phyloP scores from a whole-genome alignment of 2,888 invertebrate species.

The Liodrosophila aerea region DNA sequence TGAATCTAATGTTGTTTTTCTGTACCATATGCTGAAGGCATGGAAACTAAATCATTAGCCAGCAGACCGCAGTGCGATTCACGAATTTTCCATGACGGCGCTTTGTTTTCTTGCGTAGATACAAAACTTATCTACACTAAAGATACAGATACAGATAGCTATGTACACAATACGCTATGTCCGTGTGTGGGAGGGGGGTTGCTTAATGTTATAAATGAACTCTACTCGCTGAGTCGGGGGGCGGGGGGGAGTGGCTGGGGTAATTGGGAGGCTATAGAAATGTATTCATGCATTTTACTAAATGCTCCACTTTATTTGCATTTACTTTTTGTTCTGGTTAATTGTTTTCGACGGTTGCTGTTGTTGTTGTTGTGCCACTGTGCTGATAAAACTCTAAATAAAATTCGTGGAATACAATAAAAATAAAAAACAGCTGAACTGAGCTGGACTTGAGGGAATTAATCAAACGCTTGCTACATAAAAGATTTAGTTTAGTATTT shows the following conservation, averaged over 20 bases:
- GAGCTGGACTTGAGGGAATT: slow-evolving; percentile 21
- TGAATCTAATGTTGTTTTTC: slow-evolving; percentile 25
- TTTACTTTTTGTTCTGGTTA: slow-evolving; percentile 51
- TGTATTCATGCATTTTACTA: slow-evolving; percentile 42
- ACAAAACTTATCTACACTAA: slow-evolving; percentile 39
- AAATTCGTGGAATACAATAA: slow-evolving; percentile 14
- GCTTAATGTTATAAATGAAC: not conserved
- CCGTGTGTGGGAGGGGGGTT: not conserved
- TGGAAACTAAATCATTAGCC: slow-evolving; percentile 35
- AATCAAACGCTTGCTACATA: no score
- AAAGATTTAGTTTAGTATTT: no score
- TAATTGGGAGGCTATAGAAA: slow-evolving; percentile 36
- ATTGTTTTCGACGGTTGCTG: slow-evolving; percentile 61
- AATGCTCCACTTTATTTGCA: slow-evolving; percentile 47
- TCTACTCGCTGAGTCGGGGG: slow-evolving; percentile 9
- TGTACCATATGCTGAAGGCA: slow-evolving; percentile 37
- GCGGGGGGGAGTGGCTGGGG: slow-evolving; percentile 11
- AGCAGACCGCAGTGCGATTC: no score
- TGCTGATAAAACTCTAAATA: slow-evolving; percentile 55
- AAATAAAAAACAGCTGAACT: not conserved
- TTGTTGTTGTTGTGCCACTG: slow-evolving; percentile 31
- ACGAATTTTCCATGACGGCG: slow-evolving; percentile 65
- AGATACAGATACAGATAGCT: slow-evolving; percentile 17
- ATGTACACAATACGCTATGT: not conserved
- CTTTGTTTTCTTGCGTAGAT: slow-evolving; percentile 24